Conservation (phyloP, 2,888 invertebrate genomes). For the Himalopsyche tibetana region DNA sequence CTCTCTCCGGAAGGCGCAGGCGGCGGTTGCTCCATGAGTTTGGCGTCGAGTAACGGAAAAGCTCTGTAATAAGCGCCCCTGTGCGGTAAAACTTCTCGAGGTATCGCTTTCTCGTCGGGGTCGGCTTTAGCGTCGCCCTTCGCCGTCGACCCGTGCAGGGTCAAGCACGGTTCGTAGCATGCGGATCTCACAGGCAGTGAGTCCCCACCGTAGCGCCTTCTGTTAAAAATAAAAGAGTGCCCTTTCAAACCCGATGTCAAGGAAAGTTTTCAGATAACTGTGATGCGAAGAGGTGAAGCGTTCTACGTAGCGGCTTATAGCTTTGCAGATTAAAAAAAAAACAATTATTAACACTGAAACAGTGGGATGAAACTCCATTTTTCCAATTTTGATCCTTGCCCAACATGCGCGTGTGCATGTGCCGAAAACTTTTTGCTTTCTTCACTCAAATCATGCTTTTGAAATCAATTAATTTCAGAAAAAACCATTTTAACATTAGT, state of each 20-base stretch:
- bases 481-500: too few relatives aligned
- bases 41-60: slow-evolving; percentile 89
- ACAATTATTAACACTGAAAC: too few relatives aligned
- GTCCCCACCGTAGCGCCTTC: slow-evolving; percentile 83
- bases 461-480: too few relatives aligned
- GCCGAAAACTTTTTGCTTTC: too few relatives aligned
- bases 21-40: slow-evolving; percentile 73
- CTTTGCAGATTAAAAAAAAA: too few relatives aligned
- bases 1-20: slow-evolving; percentile 68
- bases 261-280: not conserved
- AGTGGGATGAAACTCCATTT: too few relatives aligned
- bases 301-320: too few relatives aligned
- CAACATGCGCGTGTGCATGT: too few relatives aligned
- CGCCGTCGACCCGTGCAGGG: slow-evolving; percentile 77
- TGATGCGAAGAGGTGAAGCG: not conserved
- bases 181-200: slow-evolving; percentile 82
- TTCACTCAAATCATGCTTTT: too few relatives aligned
- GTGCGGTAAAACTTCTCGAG: slow-evolving; percentile 86
- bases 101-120: slow-evolving; percentile 82
- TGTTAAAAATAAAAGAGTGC: slow-evolving; percentile 67
- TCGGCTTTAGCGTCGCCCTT: slow-evolving; percentile 37
- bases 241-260: not conserved
- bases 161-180: slow-evolving; percentile 84
- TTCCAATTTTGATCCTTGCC: too few relatives aligned
- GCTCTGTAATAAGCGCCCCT: slow-evolving; percentile 85